Conservation (phyloP, 2,113 vertebrate species). For the Carassius carassius region DNA sequence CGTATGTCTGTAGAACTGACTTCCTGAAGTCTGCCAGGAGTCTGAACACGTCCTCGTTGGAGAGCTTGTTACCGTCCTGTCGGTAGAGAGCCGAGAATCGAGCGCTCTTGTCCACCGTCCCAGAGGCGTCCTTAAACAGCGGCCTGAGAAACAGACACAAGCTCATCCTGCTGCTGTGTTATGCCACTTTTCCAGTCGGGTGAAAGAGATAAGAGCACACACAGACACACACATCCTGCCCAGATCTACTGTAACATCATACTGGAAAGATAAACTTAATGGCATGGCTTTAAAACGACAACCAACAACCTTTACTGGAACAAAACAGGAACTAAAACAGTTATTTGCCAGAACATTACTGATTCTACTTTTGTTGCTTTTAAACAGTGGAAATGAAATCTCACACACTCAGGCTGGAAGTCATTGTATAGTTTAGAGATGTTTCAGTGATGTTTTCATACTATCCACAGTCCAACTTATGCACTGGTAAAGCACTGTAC, state of each 20-base stretch:
- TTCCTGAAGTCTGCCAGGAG: constrained; percentile 94
- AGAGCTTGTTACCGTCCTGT: constrained; percentile 96
- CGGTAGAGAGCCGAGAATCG: constrained; percentile 94
- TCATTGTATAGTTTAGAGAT: not conserved
- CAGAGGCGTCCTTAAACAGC: constrained; percentile 90
- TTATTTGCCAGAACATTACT: not conserved
- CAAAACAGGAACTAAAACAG: not conserved
- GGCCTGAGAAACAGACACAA: constrained; percentile 75
- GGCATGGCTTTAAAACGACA: not conserved
- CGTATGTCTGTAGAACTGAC: constrained; percentile 74
- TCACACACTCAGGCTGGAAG: not conserved
- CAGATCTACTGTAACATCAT: constrained; percentile 1
- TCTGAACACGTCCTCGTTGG: constrained; percentile 96
- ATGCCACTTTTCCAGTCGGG: not conserved
- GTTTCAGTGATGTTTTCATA: not conserved
- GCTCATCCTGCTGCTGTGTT: not conserved
- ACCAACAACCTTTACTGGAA: not conserved
- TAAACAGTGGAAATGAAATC: not conserved
- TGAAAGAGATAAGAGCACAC: constrained; percentile 21
- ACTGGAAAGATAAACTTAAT: constrained; percentile 8
- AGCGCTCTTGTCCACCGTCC: constrained; percentile 90
- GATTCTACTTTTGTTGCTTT: not conserved
- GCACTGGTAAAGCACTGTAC: not conserved
- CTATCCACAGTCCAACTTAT: not conserved
- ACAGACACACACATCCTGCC: constrained; percentile 20